phyloP scores from a whole-genome alignment of 2,113 vertebrate genomes.

The Oncorhynchus tshawytscha region DNA sequence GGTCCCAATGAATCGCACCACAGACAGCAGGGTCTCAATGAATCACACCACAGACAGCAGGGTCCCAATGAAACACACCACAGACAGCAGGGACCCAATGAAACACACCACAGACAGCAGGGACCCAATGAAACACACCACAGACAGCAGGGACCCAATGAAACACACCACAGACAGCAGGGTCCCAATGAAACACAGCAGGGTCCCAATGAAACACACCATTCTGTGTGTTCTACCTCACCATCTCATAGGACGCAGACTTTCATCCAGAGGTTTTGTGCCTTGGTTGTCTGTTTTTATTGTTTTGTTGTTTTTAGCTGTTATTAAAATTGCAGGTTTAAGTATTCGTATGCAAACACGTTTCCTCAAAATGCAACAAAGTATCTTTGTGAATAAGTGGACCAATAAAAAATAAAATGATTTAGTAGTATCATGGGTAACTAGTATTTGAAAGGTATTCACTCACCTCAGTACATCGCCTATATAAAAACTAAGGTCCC shows the following conservation, averaged over 20 bases:
- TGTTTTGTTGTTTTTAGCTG: not conserved
- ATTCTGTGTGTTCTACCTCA: conserved; percentile 15
- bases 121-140: conserved; percentile 36
- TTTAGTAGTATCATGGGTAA: not conserved
- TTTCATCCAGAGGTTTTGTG: not conserved
- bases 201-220: no score
- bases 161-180: conserved; percentile 19
- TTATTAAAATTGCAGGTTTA: not conserved
- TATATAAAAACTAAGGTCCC: not conserved
- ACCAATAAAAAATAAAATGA: not conserved
- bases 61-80: no score
- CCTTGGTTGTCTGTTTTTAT: not conserved
- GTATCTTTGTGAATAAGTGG: not conserved
- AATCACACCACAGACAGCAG: no score
- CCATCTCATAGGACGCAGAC: not conserved
- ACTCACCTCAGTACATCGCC: not conserved
- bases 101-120: conserved; percentile 21
- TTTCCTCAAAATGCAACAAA: not conserved
- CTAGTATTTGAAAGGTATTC: not conserved
- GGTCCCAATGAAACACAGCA: conserved; percentile 23
- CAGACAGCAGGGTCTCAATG: no score
- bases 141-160: no score
- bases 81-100: no score
- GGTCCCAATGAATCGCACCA: no score
- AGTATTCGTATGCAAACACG: not conserved